Evolutionary conservation across 2,888 invertebrate species (phyloP), one percentile per base, ranked within the genome.

Genomic region (Lissonota sp.): DNA sequence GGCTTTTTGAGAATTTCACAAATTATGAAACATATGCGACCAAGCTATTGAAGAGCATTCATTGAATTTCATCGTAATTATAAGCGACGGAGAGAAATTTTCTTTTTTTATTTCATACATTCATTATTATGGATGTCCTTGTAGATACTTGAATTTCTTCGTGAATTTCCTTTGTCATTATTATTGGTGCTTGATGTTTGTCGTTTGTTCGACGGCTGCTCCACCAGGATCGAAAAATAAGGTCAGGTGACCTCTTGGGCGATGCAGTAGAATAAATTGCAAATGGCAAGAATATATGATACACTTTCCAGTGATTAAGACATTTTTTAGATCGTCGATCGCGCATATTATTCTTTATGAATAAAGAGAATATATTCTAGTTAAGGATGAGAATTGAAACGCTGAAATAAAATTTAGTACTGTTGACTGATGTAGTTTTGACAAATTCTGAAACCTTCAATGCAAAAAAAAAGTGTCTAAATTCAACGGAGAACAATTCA

Each of bases 61-160:
- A 5, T 5, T 57, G 5, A 44, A 64, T 58, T 79, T 67, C 46
- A n/a, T 60, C 16, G 63, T 39, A 73, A 69, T 73, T 57, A 69
- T 10, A 40, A 16, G 26, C 26, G 4, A 6, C 46, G n/a, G n/a
- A 53, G 53, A 16, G n/a, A 49, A 42, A 42, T 57, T n/a, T 3
- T 44, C 10, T 42, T 42, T 57, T 5, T 42, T 7, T 44, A 8
- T 51, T 12, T 10, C 6, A 26, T 46, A 44, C 44, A 55, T 69
- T 69, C 26, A 58, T 46, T 6, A 37, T 39, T 12, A 37, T 12
- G 42, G 40, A 14, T 8, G 39, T 39, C 12, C 69, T 58, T 12
- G 49, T 49, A 10, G 37, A 39, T 49, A 62, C 40, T 62, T 62
- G 39, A 72, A 60, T 72, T 72, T 40, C 8, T 42, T 72, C 26